Evolutionary conservation across 2,888 invertebrate species (phyloP), one percentile per base, ranked within the genome.

Genomic region (Pyralis farinalis): DNA sequence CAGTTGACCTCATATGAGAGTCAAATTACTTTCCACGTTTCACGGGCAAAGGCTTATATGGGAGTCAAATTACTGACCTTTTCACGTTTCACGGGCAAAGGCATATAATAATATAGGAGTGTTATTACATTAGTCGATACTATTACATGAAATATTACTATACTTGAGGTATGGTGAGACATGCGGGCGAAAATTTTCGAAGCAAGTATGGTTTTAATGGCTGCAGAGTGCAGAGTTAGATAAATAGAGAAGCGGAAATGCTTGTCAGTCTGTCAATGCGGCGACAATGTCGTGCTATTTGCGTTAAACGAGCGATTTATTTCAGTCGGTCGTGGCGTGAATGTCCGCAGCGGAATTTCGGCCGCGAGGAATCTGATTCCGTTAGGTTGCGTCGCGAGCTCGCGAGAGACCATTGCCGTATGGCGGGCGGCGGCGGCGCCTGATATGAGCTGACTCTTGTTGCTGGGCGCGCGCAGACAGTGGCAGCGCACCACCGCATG

Each of bases 301-400:
- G 81, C 77, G 86, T 85, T 82, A 83, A 82, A 86, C 75, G 79
- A 77, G 79, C 84, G 81, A 83, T 84, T 86, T 86, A 87, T 87
- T 87, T 87, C 83, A 87, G 86, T 84, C 84, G 72, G 78, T 76
- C 71, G 83, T 63, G 72, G 73, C 85, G 86, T 87, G 87, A 87
- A 87, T 62, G 87, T 78, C 84, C 86, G 78, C 85, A 58, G 64
- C 64, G 86, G 86, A 84, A 87, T 86, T 87, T 87, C 70, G 85
- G 84, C 71, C 79, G 77, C 72, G 71, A 79, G 81, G 85, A 80
- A 83, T 83, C 82, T 56, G 69, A 79, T 80, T 73, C 85, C 83
- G 86, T 86, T 85, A 85, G 74, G 63, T 74, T 70, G 74, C 61
- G 63, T 51, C 59, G 63, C 51, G 58, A 62, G 58, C 63, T 51